Conservation (phyloP, 2,888 invertebrate species). For the Matsumyia berberina region DNA sequence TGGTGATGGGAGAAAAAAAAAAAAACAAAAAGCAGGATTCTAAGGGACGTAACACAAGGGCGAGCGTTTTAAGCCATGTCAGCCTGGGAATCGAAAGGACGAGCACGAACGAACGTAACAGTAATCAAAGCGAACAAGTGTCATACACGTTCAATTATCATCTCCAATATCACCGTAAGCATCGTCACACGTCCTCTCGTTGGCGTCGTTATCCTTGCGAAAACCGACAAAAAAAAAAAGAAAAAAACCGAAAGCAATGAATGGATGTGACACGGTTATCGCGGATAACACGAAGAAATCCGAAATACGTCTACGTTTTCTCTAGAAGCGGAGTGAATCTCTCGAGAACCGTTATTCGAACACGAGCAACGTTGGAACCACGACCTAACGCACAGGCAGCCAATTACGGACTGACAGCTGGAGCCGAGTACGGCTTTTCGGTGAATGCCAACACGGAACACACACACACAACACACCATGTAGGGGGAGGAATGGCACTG, state of each 20-base stretch:
- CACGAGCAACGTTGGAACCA: constrained; percentile 10
- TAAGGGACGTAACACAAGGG: neutral
- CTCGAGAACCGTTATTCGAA: constrained; percentile 12
- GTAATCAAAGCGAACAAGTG: constrained; percentile 75
- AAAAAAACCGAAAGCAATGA: constrained; percentile 20
- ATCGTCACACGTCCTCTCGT: constrained; percentile 42
- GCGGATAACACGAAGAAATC: constrained; percentile 9
- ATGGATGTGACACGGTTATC: constrained; percentile 39
- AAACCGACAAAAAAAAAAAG: constrained; percentile 2
- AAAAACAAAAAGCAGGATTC: neutral
- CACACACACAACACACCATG: constrained; percentile 22
- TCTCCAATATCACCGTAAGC: constrained; percentile 27
- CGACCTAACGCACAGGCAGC: constrained; percentile 69
- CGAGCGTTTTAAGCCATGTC: constrained; percentile 38
- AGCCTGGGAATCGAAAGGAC: neutral
- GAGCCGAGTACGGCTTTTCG: constrained; percentile 48
- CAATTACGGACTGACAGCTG: constrained; percentile 74
- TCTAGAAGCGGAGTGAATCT: constrained; percentile 24
- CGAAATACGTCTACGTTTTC: constrained; percentile 11
- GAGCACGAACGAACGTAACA: constrained; percentile 39
- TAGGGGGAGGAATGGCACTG: constrained; percentile 34
- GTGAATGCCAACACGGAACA: constrained; percentile 66
- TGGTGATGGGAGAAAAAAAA: neutral
- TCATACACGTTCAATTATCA: constrained; percentile 71
- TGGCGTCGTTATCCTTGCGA: constrained; percentile 44